A percentile compares a stretch with the other conserved stretches of the same genome.
Conservation (phyloP, 2,113 vertebrate genomes). For the Aegotheles bennettii region DNA sequence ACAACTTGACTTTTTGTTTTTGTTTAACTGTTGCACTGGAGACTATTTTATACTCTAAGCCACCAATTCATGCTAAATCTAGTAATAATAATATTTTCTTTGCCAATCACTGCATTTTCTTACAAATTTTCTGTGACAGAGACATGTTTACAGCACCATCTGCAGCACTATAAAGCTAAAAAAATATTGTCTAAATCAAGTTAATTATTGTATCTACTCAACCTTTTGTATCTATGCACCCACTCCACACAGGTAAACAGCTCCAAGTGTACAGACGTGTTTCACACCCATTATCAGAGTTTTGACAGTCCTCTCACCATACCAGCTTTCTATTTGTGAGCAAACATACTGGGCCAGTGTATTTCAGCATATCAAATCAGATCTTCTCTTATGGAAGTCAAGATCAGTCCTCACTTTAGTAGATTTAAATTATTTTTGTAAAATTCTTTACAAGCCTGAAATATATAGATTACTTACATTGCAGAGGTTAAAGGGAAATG, state of each 20-base stretch:
- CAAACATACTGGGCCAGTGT: not conserved
- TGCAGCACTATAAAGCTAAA: not conserved
- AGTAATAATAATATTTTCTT: constrained; percentile 5
- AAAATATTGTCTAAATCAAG: not conserved
- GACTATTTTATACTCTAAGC: not conserved
- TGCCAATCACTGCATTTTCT: not conserved
- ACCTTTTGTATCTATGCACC: not conserved
- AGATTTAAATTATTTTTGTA: not conserved
- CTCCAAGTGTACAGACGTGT: not conserved
- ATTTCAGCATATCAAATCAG: not conserved
- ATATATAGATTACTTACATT: not conserved
- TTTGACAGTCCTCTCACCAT: not conserved
- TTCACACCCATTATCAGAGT: not conserved
- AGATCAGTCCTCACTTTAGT: not conserved
- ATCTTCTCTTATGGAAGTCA: not conserved
- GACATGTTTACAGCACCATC: not conserved
- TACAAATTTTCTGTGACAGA: not conserved
- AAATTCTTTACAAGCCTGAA: not conserved
- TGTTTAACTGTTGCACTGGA: not conserved
- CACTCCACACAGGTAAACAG: not conserved
- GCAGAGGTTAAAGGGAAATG: not conserved
- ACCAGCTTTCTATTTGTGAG: not conserved
- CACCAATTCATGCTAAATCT: constrained; percentile 3
- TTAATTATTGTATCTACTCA: not conserved
- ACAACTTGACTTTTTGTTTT: constrained; percentile 36